These are phyloP conservation scores for Umimayanthus kanabou DNA, from an alignment of 92 coral and sea anemone species.

Conservation along the genomic window DNA sequence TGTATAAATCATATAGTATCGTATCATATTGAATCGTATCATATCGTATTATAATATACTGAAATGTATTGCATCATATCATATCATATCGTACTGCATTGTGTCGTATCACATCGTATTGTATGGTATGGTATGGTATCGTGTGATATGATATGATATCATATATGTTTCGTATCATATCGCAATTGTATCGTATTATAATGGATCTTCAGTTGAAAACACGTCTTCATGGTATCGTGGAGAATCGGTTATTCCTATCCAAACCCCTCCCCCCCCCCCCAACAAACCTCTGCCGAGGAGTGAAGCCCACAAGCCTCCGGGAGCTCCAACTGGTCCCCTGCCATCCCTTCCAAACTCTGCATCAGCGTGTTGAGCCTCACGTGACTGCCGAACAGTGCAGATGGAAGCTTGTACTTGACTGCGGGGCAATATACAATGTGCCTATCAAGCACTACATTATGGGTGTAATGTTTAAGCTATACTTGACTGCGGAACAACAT, in stretches of 20 bases:
- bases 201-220: neutral
- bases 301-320: slow-evolving; percentile 99
- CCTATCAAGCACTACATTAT: neutral
- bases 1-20: no score
- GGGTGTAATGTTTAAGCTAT: neutral
- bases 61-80: no score
- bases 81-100: no score
- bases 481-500: slow-evolving; percentile 64
- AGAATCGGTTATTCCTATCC: neutral
- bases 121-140: no score
- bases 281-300: slow-evolving; percentile 86
- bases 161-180: no score
- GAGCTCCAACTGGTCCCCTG: slow-evolving; percentile 82
- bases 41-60: no score
- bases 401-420: slow-evolving; percentile 95
- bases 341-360: slow-evolving; percentile 78
- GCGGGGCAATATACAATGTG: slow-evolving; percentile 21
- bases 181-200: no score
- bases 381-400: slow-evolving; percentile 83
- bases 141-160: no score
- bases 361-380: slow-evolving; percentile 74
- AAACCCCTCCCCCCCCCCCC: no score
- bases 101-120: no score
- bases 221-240: neutral
- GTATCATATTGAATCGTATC: no score